Evolutionary conservation across 2,113 vertebrate species (phyloP).

Genomic region (chimpanzee (Pan troglodytes)): DNA sequence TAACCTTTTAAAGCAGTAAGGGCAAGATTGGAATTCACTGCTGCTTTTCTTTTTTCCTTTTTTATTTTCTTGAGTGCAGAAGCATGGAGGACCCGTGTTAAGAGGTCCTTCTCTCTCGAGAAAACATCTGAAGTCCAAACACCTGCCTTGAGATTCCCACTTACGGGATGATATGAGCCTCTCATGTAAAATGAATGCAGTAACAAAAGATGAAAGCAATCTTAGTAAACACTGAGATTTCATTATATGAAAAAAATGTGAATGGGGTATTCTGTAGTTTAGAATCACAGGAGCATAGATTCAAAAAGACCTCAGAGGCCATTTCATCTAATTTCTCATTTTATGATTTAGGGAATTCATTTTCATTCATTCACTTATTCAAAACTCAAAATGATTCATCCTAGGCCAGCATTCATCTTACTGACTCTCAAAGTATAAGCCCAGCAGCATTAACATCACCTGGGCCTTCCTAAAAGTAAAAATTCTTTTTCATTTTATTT

Average conservation of each 20-base stretch:
- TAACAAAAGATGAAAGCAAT: background rate
- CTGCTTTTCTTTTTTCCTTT: background rate
- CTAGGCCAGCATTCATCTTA: background rate
- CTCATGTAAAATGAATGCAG: background rate
- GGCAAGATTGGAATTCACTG: background rate
- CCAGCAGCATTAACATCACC: background rate
- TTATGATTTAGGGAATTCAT: conserved; percentile 4
- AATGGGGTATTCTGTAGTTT: background rate
- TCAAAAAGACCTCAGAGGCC: background rate
- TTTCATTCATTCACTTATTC: background rate
- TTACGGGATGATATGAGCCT: background rate
- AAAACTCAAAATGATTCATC: background rate
- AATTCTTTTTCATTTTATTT: background rate
- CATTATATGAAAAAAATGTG: background rate
- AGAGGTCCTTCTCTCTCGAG: background rate
- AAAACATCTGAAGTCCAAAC: background rate
- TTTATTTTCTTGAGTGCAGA: background rate
- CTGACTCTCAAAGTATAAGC: background rate
- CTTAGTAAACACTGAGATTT: background rate
- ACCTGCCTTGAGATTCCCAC: background rate
- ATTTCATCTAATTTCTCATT: background rate
- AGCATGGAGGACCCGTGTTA: background rate
- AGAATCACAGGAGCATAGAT: background rate
- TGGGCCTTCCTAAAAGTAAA: background rate
- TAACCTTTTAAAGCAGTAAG: background rate